These are phyloP conservation scores for Muscina levida DNA, from an alignment of 2,888 invertebrate species.

Conservation along the genomic window DNA sequence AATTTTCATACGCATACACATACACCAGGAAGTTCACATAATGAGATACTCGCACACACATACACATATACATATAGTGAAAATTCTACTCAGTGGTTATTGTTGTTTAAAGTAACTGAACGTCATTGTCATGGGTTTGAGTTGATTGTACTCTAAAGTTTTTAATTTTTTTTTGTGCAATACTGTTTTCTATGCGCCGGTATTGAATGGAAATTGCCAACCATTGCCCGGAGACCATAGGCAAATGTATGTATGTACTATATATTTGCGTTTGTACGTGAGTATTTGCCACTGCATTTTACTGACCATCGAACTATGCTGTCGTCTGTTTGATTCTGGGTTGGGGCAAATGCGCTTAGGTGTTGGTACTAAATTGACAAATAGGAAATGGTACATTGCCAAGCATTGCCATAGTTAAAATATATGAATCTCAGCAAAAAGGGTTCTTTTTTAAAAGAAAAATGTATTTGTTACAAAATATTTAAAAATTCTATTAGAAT, in stretches of 20 bases:
- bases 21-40: background rate
- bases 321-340: no score
- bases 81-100: constrained; percentile 10
- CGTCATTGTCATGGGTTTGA: constrained; percentile 65
- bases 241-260: constrained; percentile 3
- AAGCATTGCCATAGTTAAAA: no score
- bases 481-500: no score
- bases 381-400: no score
- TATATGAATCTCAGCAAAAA: no score
- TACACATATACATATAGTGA: background rate
- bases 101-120: constrained; percentile 41
- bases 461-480: no score
- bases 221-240: background rate
- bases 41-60: constrained; percentile 6
- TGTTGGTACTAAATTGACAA: no score
- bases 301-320: background rate
- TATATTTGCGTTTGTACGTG: no score
- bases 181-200: constrained; percentile 21
- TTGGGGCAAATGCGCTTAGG: no score
- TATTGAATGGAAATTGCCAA: constrained; percentile 28
- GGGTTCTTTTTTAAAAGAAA: no score
- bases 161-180: background rate
- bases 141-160: constrained; percentile 62
- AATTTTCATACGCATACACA: no score
- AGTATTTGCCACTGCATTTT: background rate